These are phyloP conservation scores for Sarotherodon lohbergeri DNA, from an alignment of 2,113 vertebrate species.

Conservation along the genomic window DNA sequence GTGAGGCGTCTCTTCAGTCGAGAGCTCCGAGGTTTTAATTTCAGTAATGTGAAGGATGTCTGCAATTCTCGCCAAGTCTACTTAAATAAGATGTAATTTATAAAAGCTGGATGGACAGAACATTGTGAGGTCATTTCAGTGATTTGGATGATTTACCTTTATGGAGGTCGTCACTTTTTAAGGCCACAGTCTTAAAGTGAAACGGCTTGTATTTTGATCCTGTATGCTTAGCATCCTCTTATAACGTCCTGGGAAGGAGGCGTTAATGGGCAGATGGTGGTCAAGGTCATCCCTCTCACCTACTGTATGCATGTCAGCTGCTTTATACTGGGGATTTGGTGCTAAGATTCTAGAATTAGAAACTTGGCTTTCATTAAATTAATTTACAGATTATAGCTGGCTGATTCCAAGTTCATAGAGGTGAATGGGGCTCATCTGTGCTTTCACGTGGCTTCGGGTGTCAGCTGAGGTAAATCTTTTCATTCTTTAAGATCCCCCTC, in stretches of 20 bases:
- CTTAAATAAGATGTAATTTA: neutral
- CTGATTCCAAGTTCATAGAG: neutral
- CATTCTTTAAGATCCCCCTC: neutral
- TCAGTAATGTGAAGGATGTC: neutral
- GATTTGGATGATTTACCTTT: slow-evolving; percentile 4
- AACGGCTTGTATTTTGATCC: neutral
- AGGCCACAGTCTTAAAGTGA: neutral
- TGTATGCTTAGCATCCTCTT: neutral
- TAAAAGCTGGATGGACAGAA: neutral
- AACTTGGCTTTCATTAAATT: neutral
- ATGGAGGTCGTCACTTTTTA: neutral
- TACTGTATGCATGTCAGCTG: slow-evolving; percentile 1
- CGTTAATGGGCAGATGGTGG: slow-evolving; percentile 17
- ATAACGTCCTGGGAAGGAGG: neutral
- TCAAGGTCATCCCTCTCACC: slow-evolving; percentile 20
- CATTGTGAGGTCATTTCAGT: neutral
- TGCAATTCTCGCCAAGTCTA: neutral
- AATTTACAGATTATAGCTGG: neutral
- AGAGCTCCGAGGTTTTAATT: neutral
- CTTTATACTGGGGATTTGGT: neutral
- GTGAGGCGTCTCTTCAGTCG: neutral
- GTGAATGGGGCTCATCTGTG: neutral
- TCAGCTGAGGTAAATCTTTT: neutral
- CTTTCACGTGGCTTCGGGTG: neutral
- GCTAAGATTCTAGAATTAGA: neutral